Base-by-base conservation (phyloP, 2,113 vertebrate species). In the Saccopteryx bilineata region DNA sequence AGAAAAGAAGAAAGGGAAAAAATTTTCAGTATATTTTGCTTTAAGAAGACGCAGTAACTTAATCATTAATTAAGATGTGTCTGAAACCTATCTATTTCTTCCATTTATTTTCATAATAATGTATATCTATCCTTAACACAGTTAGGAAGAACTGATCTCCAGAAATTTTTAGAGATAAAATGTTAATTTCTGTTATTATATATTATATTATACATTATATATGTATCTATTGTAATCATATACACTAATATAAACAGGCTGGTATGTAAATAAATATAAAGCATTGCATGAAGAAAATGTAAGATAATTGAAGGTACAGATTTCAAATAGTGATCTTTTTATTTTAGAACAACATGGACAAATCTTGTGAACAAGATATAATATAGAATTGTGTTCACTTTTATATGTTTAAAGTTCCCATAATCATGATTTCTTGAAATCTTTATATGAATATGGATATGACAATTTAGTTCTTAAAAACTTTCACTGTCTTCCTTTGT, bases 401-500 rank as follows among this genome's bases (percentile, higher is more conserved):
- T 96, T 75, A 61, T 81, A 74, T 63, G 75, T 79, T 96, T 95
- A 26, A 89, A 60, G 78, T 97, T 98, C 54, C 87, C 33, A 61
- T 96, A 89, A 71, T 52, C 39, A 92, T 54, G 48, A 96, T 91
- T 75, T 96, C 89, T 97, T 96, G 31, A 48, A 72, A 13, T 79
- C 87, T 95, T 97, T 86, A 92, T 94, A 17, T 96, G 97, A 97
- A 14, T 97, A 23, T 50, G 74, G 85, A 96, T 95, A 68, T 83
- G 60, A 28, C 7, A 66, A 65, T 33, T 91, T 96, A 97, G 94
- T 95, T 88, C 65, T 97, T 97, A 56, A 54, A 95, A 91, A 50
- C 31, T 96, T 94, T 96, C 19, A 82, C 92, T 92, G 89, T 98
- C 85, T 97, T 96, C 95, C 75, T 96, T 88, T 85, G 81, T 94